Evolutionary conservation across 2,113 vertebrate species (phyloP), one percentile per base, ranked within the genome.

Genomic region (Gorilla gorilla): DNA sequence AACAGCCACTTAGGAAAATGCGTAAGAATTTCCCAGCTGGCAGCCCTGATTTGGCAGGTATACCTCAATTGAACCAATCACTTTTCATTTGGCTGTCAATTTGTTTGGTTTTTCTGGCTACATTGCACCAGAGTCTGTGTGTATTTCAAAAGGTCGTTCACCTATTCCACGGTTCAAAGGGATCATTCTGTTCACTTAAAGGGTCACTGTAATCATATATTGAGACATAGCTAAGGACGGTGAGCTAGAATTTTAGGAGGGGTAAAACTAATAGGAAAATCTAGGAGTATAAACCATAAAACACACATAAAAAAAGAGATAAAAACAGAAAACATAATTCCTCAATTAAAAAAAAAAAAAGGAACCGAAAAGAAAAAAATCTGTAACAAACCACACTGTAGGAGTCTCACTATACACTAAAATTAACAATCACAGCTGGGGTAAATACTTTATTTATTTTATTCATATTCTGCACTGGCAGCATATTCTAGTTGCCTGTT

Each of bases 81-180:
- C 89, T 86, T 98, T 64, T 93, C 38, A 93, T 92, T 87, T 73
- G 90, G 64, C 96, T 96, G 88, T 96, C 97, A 91, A 20, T n/a
- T 61, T 38, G 2, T 94, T 96, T 80, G 95, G 35, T 70, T 76
- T 87, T 86, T 93, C 95, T 90, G 96, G 85, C 90, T 98, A 94
- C 96, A 78, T 89, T 97, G 97, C 89, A 96, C 82, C 95, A 94
- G 9, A 59, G 80, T 0, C 76, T 48, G n/a, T 82, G 88, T 94
- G 90, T 95, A 82, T 96, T 98, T 95, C 97, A 23, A 97, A 98
- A 98, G 97, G 97, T 97, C 85, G 83, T 79, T 70, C 79, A 64
- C 97, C 78, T 81, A 20, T 66, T 80, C 91, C 94, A 88, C 4
- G 90, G 98, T 97, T 98, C 97, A 98, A 88, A 98, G 90, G 88